Conservation (phyloP, 1,140 invertebrate genomes). For the Solen grandis region DNA sequence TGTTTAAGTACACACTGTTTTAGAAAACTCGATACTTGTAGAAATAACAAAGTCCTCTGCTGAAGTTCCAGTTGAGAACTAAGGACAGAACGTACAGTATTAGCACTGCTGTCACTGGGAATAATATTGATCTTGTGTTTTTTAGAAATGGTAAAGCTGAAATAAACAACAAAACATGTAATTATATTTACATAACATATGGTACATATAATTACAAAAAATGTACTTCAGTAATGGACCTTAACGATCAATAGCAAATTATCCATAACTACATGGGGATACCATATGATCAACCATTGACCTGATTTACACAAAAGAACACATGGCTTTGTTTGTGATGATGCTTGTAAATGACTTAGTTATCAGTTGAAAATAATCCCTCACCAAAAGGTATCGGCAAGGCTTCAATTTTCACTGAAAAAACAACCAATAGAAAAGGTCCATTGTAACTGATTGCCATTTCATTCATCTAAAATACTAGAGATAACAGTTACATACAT, state of each 20-base stretch:
- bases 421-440: too few relatives aligned
- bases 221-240: not conserved
- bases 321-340: too few relatives aligned
- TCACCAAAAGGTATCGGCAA: too few relatives aligned
- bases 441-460: too few relatives aligned
- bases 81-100: constrained; percentile 91
- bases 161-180: constrained; percentile 70
- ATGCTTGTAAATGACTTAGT: too few relatives aligned
- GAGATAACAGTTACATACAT: too few relatives aligned
- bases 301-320: not conserved
- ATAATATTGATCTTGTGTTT: constrained; percentile 93
- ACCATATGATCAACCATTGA: not conserved
- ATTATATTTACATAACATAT: not conserved
- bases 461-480: too few relatives aligned
- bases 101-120: constrained; percentile 90
- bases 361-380: too few relatives aligned
- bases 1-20: too few relatives aligned
- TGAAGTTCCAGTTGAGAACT: constrained; percentile 83
- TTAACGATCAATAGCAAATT: not conserved
- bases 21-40: constrained; percentile 73
- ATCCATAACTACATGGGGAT: constrained; percentile 7
- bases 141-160: constrained; percentile 94
- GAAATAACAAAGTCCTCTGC: constrained; percentile 74
- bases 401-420: too few relatives aligned
- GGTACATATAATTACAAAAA: too few relatives aligned